Evolutionary conservation across 2,113 vertebrate species (phyloP).

Genomic region (Xenopus tropicalis): DNA sequence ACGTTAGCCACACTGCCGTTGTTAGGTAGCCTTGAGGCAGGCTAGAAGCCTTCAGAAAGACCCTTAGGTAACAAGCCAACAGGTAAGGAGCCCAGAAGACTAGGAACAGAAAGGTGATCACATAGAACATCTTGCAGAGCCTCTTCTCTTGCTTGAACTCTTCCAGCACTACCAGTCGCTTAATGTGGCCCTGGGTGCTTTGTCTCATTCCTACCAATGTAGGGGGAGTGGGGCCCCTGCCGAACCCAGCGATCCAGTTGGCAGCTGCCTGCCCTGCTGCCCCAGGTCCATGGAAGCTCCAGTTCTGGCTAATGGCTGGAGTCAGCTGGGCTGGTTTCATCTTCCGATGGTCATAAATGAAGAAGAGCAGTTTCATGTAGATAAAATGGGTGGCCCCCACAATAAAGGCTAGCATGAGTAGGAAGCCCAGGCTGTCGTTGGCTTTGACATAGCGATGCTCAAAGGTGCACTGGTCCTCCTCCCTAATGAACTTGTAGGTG

Average conservation of each 20-base stretch:
- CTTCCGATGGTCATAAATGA: conserved; percentile 93
- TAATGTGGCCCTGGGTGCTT: conserved; percentile 76
- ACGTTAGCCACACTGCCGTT: conserved; percentile 92
- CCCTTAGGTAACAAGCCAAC: conserved; percentile 86
- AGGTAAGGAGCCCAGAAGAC: conserved; percentile 93
- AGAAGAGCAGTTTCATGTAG: conserved; percentile 91
- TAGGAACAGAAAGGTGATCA: conserved; percentile 89
- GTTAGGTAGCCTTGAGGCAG: conserved; percentile 88
- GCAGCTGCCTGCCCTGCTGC: conserved; percentile 93
- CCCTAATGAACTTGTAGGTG: conserved; percentile 85
- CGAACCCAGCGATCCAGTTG: conserved; percentile 96
- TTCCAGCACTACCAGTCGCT: conserved; percentile 88
- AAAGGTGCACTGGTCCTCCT: conserved; percentile 91
- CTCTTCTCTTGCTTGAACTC: conserved; percentile 96
- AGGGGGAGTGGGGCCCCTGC: conserved; percentile 88
- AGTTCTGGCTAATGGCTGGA: conserved; percentile 94
- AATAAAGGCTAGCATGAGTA: conserved; percentile 87
- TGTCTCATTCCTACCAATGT: conserved; percentile 92
- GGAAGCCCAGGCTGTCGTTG: conserved; percentile 91
- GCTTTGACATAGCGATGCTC: conserved; percentile 92
- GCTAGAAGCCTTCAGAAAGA: conserved; percentile 77
- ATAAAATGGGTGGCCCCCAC: conserved; percentile 88
- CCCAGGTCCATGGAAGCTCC: conserved; percentile 94
- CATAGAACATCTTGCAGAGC: conserved; percentile 95
- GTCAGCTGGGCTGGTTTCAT: conserved; percentile 94